Conservation (phyloP, 1,140 invertebrate genomes). For the Lepidurus arcticus region DNA sequence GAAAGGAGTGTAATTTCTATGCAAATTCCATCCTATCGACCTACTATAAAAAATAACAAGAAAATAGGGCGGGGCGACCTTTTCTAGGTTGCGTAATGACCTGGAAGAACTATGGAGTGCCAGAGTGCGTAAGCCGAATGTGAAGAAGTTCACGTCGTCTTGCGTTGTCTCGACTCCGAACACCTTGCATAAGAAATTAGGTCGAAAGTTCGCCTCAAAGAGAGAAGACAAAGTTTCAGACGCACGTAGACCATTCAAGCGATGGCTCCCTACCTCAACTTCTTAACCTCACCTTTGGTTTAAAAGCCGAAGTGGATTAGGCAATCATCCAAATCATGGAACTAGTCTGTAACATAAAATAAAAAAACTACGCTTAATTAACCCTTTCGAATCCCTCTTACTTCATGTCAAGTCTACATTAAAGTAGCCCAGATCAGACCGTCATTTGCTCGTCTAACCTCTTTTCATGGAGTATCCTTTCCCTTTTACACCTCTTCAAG, state of each 20-base stretch:
- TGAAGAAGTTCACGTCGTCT: background rate
- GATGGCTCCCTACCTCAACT: background rate
- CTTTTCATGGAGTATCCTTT: background rate
- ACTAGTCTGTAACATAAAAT: background rate
- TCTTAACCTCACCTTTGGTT: background rate
- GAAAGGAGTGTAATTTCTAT: background rate
- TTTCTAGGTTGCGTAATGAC: background rate
- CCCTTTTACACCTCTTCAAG: background rate
- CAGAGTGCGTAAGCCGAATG: slow-evolving; percentile 1
- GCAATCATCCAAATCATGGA: background rate
- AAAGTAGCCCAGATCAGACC: no score
- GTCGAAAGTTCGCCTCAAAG: background rate
- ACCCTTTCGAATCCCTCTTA: no score
- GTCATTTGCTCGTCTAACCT: background rate
- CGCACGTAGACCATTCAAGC: background rate
- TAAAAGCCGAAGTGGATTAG: background rate
- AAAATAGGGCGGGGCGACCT: background rate
- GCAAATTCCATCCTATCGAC: slow-evolving; percentile 1
- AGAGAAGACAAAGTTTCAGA: background rate
- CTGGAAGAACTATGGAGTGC: background rate
- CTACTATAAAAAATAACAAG: slow-evolving; percentile 6
- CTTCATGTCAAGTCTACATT: no score
- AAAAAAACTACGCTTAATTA: background rate
- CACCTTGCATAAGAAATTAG: background rate
- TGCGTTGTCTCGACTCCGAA: background rate